A percentile compares a stretch with the other conserved stretches of the same genome.
Conservation (phyloP, 2,888 invertebrate species). For the Neria commutata region DNA sequence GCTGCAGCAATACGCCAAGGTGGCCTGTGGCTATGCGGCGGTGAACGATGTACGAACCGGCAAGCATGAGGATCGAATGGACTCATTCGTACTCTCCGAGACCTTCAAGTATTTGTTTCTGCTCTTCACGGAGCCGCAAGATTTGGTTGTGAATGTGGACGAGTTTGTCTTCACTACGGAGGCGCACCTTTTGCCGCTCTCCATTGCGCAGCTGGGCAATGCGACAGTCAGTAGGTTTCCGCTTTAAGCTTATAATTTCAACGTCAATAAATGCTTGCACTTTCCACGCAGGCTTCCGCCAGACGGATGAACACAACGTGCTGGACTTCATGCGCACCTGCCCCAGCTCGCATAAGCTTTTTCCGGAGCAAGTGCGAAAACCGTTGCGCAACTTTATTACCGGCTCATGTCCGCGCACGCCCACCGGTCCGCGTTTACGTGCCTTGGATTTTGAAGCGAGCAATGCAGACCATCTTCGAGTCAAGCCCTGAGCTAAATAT, state of each 20-base stretch:
- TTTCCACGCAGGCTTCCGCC: conserved; percentile 61
- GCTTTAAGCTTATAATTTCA: conserved; percentile 9
- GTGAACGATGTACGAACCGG: conserved; percentile 94
- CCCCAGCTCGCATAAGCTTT: conserved; percentile 82
- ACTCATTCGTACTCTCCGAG: conserved; percentile 96
- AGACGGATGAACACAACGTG: conserved; percentile 65
- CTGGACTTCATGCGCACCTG: conserved; percentile 72
- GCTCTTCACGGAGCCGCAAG: conserved; percentile 87
- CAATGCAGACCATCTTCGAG: conserved; percentile 85
- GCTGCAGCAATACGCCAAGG: conserved; percentile 87
- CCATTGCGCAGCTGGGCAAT: conserved; percentile 72
- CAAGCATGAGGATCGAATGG: conserved; percentile 95
- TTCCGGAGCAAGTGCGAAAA: conserved; percentile 82
- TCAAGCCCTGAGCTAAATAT: background rate
- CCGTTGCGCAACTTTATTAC: conserved; percentile 85
- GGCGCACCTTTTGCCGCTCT: conserved; percentile 92
- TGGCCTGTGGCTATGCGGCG: conserved; percentile 97
- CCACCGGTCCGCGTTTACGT: conserved; percentile 67
- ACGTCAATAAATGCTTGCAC: background rate
- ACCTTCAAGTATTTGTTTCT: conserved; percentile 97
- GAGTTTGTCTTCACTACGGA: conserved; percentile 92
- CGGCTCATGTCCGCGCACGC: conserved; percentile 75
- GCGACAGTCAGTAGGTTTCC: conserved; percentile 61
- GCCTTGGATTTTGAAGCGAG: conserved; percentile 79
- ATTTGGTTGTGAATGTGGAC: conserved; percentile 80